These are phyloP conservation scores for Esox lucius DNA, from an alignment of 2,797 vertebrate genomes.

Conservation along the genomic window DNA sequence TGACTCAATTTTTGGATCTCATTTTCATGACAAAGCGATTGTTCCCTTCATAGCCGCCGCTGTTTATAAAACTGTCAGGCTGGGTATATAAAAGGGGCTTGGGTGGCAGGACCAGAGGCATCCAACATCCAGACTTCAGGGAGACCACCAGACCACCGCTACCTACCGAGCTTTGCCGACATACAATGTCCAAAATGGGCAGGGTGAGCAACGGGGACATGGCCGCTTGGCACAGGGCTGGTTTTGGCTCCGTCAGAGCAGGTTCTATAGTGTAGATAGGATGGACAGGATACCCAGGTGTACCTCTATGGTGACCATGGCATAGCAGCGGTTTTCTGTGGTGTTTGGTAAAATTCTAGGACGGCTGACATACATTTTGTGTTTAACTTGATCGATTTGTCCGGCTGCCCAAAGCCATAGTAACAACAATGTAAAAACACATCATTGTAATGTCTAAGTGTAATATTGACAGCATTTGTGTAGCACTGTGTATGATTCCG, in stretches of 20 bases:
- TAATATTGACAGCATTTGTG: background rate
- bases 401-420: background rate
- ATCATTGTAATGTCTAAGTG: background rate
- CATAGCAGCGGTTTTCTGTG: background rate
- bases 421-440: background rate
- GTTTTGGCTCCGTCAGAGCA: background rate
- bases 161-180: constrained; percentile 35
- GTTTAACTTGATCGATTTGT: background rate
- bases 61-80: constrained; percentile 70
- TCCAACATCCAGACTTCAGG: constrained; percentile 63
- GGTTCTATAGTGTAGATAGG: background rate
- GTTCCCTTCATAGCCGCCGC: constrained; percentile 62
- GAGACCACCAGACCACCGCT: constrained; percentile 30
- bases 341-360: background rate
- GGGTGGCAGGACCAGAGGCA: constrained; percentile 47
- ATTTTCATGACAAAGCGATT: constrained; percentile 96
- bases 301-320: background rate
- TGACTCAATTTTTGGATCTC: constrained; percentile 97
- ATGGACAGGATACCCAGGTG: background rate
- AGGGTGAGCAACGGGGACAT: constrained; percentile 66
- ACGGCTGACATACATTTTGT: background rate
- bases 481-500: too few species aligned
- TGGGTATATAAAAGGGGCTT: constrained; percentile 81
- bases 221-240: background rate
- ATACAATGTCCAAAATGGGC: constrained; percentile 67